Evolutionary conservation across 2,797 vertebrate species (phyloP).

Genomic region (Lutjanus campechanus): DNA sequence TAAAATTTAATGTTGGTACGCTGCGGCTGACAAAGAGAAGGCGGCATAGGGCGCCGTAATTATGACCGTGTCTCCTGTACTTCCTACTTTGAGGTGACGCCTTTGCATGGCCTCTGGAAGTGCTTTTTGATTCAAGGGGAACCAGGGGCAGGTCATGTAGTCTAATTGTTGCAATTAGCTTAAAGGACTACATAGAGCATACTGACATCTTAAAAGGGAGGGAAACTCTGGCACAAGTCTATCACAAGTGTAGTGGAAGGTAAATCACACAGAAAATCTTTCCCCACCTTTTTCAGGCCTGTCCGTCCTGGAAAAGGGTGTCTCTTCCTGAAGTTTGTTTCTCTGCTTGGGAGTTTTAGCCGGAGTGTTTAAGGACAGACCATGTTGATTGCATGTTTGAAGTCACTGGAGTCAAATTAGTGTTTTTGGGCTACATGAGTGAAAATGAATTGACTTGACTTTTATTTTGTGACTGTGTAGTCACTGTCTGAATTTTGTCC

Average conservation of each 20-base stretch:
- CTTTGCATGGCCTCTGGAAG: constrained; percentile 56
- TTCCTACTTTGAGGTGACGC: constrained; percentile 66
- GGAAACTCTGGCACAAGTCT: not conserved
- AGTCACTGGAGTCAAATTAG: not conserved
- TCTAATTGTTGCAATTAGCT: constrained; percentile 71
- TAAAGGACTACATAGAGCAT: constrained; percentile 51
- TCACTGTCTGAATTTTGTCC: not conserved
- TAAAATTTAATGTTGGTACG: constrained; percentile 88
- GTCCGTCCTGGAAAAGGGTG: not conserved
- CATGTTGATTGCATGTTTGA: too few species aligned
- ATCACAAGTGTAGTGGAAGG: not conserved
- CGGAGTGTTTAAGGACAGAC: not conserved
- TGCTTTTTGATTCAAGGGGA: constrained; percentile 60
- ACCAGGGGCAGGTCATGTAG: constrained; percentile 54
- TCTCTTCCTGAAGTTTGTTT: not conserved
- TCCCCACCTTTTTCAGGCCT: not conserved
- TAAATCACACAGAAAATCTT: constrained; percentile 8
- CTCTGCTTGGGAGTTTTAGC: not conserved
- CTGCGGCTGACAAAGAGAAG: constrained; percentile 82
- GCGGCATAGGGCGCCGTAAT: constrained; percentile 73
- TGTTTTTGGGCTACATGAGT: not conserved
- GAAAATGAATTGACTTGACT: constrained; percentile 3
- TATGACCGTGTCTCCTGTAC: constrained; percentile 73
- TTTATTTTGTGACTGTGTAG: not conserved
- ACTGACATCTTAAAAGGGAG: constrained; percentile 45